Base-by-base conservation (phyloP, 1,140 invertebrate species). In the Neodiprion lecontei region DNA sequence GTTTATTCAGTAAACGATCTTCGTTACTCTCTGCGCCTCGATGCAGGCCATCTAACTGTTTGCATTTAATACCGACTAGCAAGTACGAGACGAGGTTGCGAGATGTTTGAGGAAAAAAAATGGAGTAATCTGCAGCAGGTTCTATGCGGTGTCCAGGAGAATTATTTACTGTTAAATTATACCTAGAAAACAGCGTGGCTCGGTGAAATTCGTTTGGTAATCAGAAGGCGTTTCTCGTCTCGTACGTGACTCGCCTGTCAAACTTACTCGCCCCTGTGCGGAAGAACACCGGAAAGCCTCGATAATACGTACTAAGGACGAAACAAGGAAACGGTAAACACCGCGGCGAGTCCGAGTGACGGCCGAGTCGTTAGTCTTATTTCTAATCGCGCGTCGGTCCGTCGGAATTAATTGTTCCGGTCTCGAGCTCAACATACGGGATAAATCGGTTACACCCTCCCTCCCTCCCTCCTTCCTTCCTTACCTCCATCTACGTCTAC, bases 161-260 rank as follows among this genome's bases (percentile, higher is more conserved):
- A 61, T 61, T 61, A 61, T 61, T 61, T 61, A 61, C 53, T 61
- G 53, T 17, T 17, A 61, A 61, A 61, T 61, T 61, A 61, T 61
- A 61, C 53, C 53, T 17, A 61, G 53, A 61, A 61, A 61, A 12
- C 11, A 17, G 11, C 11, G 53, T 17, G 53, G 53, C n/a, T 61
- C 11, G 11, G 11, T 17, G 11, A 12, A 12, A 61, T 61, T 12
- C n/a, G n/a, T 61, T 61, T 61, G 53, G 53, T 14, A 61, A 61
- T 61, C 53, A 17, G 5, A 17, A 17, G n/a, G 53, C 53, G 53
- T 61, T 61, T 61, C 53, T 61, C n/a, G 53, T 61, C 53, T 61
- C 11, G 53, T 17, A 61, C 53, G 53, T 61, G 53, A 12, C 53
- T 61, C 53, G 53, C 53, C 9, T 61, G n/a, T 61, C 11, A 17